phyloP scores from a whole-genome alignment of 2,888 invertebrate species.

The Peribatodes rhomboidaria region DNA sequence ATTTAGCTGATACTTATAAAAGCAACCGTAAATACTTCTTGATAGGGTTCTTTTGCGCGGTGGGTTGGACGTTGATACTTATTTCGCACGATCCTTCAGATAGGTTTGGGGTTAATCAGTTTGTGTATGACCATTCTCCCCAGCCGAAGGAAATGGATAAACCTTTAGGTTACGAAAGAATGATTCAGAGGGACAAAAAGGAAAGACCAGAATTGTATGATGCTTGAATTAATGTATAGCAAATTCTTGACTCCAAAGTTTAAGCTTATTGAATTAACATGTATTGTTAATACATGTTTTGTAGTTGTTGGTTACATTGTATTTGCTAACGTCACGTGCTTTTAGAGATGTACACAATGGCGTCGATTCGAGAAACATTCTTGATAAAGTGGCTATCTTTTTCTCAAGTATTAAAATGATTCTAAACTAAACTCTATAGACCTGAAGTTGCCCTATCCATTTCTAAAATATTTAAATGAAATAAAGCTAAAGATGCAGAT shows the following conservation, averaged over 20 bases:
- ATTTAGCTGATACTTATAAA: conserved; percentile 61
- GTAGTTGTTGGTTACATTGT: no score
- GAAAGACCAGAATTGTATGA: conserved; percentile 74
- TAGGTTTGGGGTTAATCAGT: conserved; percentile 50
- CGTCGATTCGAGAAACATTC: no score
- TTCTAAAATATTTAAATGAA: background rate
- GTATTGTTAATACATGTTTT: background rate
- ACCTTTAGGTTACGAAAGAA: conserved; percentile 68
- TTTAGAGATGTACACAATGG: background rate
- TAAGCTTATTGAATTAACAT: background rate
- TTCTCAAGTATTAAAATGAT: no score
- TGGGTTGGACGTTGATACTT: conserved; percentile 43
- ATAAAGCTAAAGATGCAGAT: background rate
- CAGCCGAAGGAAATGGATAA: conserved; percentile 55
- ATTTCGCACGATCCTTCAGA: conserved; percentile 58
- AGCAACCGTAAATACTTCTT: conserved; percentile 64
- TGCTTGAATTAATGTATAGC: conserved; percentile 54
- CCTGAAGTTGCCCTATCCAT: no score
- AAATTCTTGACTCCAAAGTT: background rate
- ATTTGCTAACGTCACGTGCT: no score
- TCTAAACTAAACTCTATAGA: no score
- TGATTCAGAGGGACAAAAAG: conserved; percentile 59
- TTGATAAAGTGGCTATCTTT: no score
- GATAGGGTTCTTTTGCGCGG: conserved; percentile 64
- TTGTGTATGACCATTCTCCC: conserved; percentile 47